These are phyloP conservation scores for Huso huso DNA, from an alignment of 2,797 vertebrate species.

Conservation along the genomic window DNA sequence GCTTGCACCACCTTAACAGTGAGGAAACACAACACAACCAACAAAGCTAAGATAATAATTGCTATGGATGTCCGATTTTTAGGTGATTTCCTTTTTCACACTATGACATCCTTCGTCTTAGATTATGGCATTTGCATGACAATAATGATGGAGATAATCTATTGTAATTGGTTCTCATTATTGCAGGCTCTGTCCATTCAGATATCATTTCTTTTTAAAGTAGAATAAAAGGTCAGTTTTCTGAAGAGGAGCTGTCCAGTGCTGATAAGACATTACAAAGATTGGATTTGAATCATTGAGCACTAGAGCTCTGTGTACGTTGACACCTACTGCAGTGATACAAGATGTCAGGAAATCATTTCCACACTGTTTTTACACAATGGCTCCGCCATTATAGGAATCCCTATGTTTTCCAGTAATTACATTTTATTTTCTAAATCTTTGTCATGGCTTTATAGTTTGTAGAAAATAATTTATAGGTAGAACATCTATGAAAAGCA, in stretches of 20 bases:
- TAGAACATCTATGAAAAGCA: too few relatives aligned
- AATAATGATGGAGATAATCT: conserved; percentile 1
- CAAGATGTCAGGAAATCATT: too few relatives aligned
- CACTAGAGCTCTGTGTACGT: conserved; percentile 28
- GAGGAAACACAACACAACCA: background rate
- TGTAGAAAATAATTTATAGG: too few relatives aligned
- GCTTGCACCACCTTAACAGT: background rate
- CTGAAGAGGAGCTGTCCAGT: conserved; percentile 36
- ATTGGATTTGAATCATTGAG: conserved; percentile 43
- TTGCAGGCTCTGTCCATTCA: background rate
- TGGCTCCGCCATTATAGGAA: too few relatives aligned
- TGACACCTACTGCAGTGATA: conserved; percentile 22
- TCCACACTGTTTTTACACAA: too few relatives aligned
- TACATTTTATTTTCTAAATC: too few relatives aligned
- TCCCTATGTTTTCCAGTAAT: too few relatives aligned
- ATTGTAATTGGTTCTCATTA: conserved; percentile 1
- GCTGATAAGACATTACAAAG: conserved; percentile 46
- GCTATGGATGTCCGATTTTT: background rate
- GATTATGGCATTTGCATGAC: conserved; percentile 2
- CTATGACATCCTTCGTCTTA: background rate
- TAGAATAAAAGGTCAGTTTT: conserved; percentile 48
- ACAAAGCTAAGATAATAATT: background rate
- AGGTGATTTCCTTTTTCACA: background rate
- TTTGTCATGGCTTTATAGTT: too few relatives aligned
- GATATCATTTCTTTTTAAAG: conserved; percentile 5